Conservation (phyloP, 1,140 invertebrate species). For the Elysia chlorotica region DNA sequence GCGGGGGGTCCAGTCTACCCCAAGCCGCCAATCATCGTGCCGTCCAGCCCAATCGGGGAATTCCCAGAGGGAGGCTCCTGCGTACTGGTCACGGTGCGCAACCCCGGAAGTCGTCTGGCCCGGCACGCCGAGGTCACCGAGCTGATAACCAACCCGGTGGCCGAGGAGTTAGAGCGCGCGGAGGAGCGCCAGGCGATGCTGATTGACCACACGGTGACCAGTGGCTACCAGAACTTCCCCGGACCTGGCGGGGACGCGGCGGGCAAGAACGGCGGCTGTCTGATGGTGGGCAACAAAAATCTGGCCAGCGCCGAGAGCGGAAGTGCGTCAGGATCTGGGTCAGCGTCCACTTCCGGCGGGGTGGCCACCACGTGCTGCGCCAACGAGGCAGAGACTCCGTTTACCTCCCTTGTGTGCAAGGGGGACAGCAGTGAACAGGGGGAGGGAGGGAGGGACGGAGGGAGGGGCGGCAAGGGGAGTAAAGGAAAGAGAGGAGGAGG, state of each 20-base stretch:
- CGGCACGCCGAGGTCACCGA: slow-evolving; percentile 53
- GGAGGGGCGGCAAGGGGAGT: slow-evolving; percentile 23
- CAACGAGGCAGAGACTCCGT: slow-evolving; percentile 38
- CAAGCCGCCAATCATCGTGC: too few relatives aligned
- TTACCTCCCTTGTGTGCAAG: slow-evolving; percentile 28
- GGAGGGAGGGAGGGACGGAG: slow-evolving; percentile 3
- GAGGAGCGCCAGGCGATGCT: slow-evolving; percentile 14
- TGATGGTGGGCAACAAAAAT: too few relatives aligned
- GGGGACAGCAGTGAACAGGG: slow-evolving; percentile 5
- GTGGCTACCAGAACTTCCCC: too few relatives aligned
- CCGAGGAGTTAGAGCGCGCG: slow-evolving; percentile 28
- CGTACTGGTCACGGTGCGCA: slow-evolving; percentile 23
- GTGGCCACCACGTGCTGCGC: slow-evolving; percentile 9
- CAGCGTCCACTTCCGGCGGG: slow-evolving; percentile 19
- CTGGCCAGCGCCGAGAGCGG: slow-evolving; percentile 19
- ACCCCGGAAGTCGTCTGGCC: background rate
- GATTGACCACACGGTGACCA: too few relatives aligned
- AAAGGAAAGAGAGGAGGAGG: slow-evolving; percentile 26
- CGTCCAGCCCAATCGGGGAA: too few relatives aligned
- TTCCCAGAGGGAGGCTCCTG: background rate
- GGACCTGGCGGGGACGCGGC: background rate
- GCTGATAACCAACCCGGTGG: slow-evolving; percentile 47
- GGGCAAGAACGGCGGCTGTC: slow-evolving; percentile 18
- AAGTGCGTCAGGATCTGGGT: slow-evolving; percentile 12
- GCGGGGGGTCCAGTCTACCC: too few relatives aligned